Evolutionary conservation across 2,888 invertebrate species (phyloP).

Genomic region (Exephanes ischioxanthus): DNA sequence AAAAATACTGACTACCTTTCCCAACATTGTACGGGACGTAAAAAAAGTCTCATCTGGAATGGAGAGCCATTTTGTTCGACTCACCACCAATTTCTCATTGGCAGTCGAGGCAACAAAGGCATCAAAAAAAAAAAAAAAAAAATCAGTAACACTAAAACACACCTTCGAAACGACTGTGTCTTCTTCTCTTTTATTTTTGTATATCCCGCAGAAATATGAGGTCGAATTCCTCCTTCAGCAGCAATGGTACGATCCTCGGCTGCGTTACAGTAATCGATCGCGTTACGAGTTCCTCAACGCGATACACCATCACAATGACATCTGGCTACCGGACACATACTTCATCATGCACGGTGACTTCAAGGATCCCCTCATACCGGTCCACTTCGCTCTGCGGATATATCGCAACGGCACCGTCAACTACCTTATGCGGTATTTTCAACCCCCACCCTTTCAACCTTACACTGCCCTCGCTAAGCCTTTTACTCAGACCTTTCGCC

Average conservation of each 20-base stretch:
- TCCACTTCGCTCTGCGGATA: slow-evolving; percentile 96
- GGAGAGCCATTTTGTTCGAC: background rate
- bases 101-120: background rate
- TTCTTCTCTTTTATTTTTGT: slow-evolving; percentile 49
- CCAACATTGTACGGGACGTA: background rate
- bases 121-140: slow-evolving; percentile 2
- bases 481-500: slow-evolving; percentile 4
- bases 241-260: slow-evolving; percentile 96
- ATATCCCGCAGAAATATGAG: slow-evolving; percentile 93
- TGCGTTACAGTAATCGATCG: slow-evolving; percentile 95
- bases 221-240: slow-evolving; percentile 97
- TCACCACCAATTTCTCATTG: background rate
- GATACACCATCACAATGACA: slow-evolving; percentile 96
- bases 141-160: background rate
- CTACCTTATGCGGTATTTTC: slow-evolving; percentile 93
- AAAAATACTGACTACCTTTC: background rate
- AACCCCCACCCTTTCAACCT: slow-evolving; percentile 13
- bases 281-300: slow-evolving; percentile 96
- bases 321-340: slow-evolving; percentile 97
- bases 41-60: background rate
- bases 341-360: slow-evolving; percentile 99
- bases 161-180: background rate
- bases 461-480: background rate
- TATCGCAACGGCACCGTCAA: slow-evolving; percentile 97
- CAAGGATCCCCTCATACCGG: slow-evolving; percentile 96